Evolutionary conservation across 2,888 invertebrate genomes (phyloP), one percentile per base, ranked within the genome.

Genomic region (Eulithis prunata): DNA sequence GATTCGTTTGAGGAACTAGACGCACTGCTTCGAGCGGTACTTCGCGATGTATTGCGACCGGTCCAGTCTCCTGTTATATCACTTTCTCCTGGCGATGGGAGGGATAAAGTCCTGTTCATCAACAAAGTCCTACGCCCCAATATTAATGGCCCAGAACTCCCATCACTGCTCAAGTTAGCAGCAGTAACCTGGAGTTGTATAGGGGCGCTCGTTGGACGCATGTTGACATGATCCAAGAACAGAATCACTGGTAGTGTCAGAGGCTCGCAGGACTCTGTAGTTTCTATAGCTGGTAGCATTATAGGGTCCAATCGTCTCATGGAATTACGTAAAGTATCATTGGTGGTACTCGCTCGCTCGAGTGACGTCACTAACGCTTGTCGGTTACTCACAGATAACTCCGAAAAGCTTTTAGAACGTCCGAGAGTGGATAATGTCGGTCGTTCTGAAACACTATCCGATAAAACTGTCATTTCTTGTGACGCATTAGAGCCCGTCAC

Each of bases 231-330:
- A 74, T 93, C 93, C 69, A 93, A 78, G 75, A 93, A 93, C 54
- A 93, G 79, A 77, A 93, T 91, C 55, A 93, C 93, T 52, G 93
- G 93, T 69, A 93, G 77, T 12, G 93, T 93, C 47, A 93, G 76
- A 32, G 88, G 88, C 71, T 91, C 91, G 69, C 85, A 85, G 10
- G 81, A 75, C 67, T 88, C 85, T 66, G 86, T 82, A 3, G 85
- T 72, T 52, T 59, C 59, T 69, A 91, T 82, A 58, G 91, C 90
- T 41, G 93, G 93, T 57, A 93, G 72, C 61, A 90, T 81, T 75
- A 93, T 91, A 11, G 93, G 93, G 71, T 93, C 92, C 70, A 93
- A 77, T 71, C 90, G 80, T 69, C 92, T 82, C 93, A 93, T 93
- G 5, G 93, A 92, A 75, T 88, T 89, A 43, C 93, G 85, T 67